Evolutionary conservation across 2,888 invertebrate genomes (phyloP), one percentile per base, ranked within the genome.

Genomic region (Nebria brevicollis): DNA sequence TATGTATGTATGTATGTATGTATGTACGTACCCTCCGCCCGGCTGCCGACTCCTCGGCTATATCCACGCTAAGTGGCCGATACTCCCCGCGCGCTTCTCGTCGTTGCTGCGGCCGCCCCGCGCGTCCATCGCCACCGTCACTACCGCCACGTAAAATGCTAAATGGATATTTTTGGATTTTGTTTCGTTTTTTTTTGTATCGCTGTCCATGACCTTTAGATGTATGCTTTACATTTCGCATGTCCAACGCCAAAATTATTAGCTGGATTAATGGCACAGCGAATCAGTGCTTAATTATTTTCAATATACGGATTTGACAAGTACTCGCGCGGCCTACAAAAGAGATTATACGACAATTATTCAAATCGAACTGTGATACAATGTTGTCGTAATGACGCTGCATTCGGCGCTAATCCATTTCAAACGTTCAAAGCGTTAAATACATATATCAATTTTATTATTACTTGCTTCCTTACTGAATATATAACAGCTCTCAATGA

Each of bases 361-460:
- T 43, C 43, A 43, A 43, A 43, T 8, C 20, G 20, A 20, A 20
- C 20, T 43, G 43, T 10, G 10, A 43, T 43, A 10, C 43, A 10
- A 43, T 8, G 43, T 43, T 43, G 43, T 43, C 10, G 43, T 43
- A 8, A 43, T 43, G 43, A 10, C 43, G 10, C 7, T 43, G 43
- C 43, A 43, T 10, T 43, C 83, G 82, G 83, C 82, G 84, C 85
- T 86, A 85, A 20, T 20, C 20, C 20, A 20, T 20, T 20, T 20
- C 20, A 20, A 20, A 20, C 20, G 20, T 20, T 20, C 20, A 20
- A 20, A 20, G 20, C 0, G 20, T 20, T 20, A 20, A 20, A 20
- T 20, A 20, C 20, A 20, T 20, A 20, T 20, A 20, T 20, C 20
- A 20, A 20, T 20, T 20, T 20, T 20, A 20, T 20, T 20, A 20